Conservation (phyloP, 1,140 invertebrate species). For the Pseudomyrmex concolor region DNA sequence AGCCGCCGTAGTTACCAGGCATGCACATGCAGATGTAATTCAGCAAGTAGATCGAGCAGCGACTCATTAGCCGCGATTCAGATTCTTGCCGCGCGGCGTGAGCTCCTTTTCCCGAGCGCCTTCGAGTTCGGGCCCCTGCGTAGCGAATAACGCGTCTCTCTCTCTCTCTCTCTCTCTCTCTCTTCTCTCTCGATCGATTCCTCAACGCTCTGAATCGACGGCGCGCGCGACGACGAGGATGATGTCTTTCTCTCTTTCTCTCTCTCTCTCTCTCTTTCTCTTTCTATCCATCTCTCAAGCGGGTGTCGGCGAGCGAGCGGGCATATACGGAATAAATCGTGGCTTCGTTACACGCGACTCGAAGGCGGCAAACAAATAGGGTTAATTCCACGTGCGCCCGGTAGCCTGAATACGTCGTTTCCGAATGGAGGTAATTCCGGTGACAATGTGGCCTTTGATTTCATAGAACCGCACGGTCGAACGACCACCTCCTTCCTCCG, state of each 20-base stretch:
- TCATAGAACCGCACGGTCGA: constrained; percentile 82
- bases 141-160: neutral
- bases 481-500: constrained; percentile 74
- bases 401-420: constrained; percentile 84
- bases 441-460: constrained; percentile 86
- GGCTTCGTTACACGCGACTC: constrained; percentile 82
- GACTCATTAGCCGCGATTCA: constrained; percentile 74
- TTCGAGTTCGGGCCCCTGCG: constrained; percentile 45
- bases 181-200: constrained; percentile 64
- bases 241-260: constrained; percentile 2
- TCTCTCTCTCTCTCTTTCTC: constrained; percentile 24
- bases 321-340: constrained; percentile 80
- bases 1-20: constrained; percentile 52
- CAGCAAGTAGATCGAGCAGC: constrained; percentile 66
- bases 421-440: constrained; percentile 85
- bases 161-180: neutral
- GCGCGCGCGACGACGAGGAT: constrained; percentile 34
- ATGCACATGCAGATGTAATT: constrained; percentile 62
- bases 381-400: constrained; percentile 83
- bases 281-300: constrained; percentile 19
- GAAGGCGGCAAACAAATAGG: constrained; percentile 83
- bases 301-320: constrained; percentile 50
- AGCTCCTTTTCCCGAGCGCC: constrained; percentile 69
- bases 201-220: constrained; percentile 60
- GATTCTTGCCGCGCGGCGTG: constrained; percentile 68